phyloP scores from a whole-genome alignment of 92 coral and sea anemone genomes.

The Zoanthus solanderi region DNA sequence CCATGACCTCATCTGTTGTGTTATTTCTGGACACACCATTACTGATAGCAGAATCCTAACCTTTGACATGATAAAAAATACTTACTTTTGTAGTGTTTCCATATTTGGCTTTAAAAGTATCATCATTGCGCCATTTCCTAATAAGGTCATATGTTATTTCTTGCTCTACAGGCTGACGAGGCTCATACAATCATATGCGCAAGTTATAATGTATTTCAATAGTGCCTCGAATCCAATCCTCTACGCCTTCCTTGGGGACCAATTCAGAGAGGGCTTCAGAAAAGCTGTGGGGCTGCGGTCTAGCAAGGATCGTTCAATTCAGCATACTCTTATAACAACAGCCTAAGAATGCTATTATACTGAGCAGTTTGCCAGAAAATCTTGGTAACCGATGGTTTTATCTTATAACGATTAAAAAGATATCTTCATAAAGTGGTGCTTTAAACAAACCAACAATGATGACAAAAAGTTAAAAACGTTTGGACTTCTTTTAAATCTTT shows the following conservation, averaged over 20 bases:
- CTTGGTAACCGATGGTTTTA: background rate
- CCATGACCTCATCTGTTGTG: background rate
- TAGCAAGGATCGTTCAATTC: background rate
- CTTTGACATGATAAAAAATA: background rate
- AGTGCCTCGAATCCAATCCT: conserved; percentile 87
- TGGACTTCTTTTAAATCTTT: too few species aligned
- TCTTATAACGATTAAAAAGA: background rate
- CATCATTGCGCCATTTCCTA: conserved; percentile 26
- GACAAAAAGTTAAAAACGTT: too few species aligned
- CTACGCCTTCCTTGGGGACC: conserved; percentile 86
- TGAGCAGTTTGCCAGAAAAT: background rate
- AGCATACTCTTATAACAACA: conserved; percentile 36
- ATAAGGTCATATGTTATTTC: conserved; percentile 36
- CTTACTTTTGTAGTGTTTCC: background rate
- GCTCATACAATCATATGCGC: conserved; percentile 63
- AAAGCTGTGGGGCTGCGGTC: conserved; percentile 51
- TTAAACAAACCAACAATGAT: too few species aligned
- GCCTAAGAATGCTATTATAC: conserved; percentile 3
- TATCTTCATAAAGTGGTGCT: too few species aligned
- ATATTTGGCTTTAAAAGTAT: background rate
- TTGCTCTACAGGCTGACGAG: conserved; percentile 64
- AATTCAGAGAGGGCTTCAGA: conserved; percentile 77
- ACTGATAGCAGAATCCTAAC: background rate
- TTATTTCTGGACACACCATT: background rate
- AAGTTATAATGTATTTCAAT: conserved; percentile 79